Conservation (phyloP, 2,113 vertebrate genomes). For the Cichladusa arquata region DNA sequence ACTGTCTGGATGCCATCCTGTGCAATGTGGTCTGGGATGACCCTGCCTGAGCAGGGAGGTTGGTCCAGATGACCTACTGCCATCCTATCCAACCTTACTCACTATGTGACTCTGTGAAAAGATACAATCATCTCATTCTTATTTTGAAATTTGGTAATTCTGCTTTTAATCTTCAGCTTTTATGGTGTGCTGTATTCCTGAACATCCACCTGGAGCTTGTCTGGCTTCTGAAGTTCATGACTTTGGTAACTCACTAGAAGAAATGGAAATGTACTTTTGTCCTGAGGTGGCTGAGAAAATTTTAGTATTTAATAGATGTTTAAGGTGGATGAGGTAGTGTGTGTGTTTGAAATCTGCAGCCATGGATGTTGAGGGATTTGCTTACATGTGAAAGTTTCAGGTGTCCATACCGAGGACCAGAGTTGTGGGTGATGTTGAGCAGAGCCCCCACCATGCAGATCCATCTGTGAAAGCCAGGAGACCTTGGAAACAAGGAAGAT, state of each 20-base stretch:
- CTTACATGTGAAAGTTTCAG: background rate
- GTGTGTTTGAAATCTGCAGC: background rate
- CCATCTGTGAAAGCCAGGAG: background rate
- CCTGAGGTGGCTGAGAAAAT: background rate
- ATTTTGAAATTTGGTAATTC: background rate
- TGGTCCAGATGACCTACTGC: background rate
- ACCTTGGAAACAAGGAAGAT: background rate
- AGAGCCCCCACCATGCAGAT: background rate
- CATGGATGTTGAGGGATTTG: background rate
- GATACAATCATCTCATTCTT: background rate
- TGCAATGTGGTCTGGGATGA: background rate
- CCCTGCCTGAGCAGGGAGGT: background rate
- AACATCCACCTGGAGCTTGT: background rate
- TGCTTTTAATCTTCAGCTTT: background rate
- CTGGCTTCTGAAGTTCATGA: background rate
- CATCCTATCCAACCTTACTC: background rate
- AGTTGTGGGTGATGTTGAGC: background rate
- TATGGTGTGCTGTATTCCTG: background rate
- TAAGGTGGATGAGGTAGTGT: background rate
- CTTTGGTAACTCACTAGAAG: background rate
- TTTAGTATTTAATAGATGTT: background rate
- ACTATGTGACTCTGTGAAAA: background rate
- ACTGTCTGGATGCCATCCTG: background rate
- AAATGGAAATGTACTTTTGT: background rate
- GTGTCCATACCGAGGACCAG: background rate